These are phyloP conservation scores for Vanessa tameamea DNA, from an alignment of 1,140 invertebrate genomes.

Conservation along the genomic window DNA sequence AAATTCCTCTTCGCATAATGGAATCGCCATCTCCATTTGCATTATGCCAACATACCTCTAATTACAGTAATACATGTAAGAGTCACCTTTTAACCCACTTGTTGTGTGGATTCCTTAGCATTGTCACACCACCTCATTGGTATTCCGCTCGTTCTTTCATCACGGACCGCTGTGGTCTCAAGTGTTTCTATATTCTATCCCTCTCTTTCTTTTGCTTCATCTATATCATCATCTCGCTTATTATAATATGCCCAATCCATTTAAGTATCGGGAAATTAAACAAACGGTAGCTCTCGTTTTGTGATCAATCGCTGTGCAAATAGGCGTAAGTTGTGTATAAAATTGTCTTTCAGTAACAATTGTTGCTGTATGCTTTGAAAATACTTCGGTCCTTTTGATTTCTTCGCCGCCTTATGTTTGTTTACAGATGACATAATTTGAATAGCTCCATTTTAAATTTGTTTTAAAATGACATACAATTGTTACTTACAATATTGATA, in stretches of 20 bases:
- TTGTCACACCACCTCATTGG: slow-evolving; percentile 69
- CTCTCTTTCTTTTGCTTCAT: slow-evolving; percentile 42
- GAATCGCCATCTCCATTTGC: slow-evolving; percentile 54
- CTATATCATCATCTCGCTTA: slow-evolving; percentile 49
- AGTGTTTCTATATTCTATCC: slow-evolving; percentile 63
- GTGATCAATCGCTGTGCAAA: slow-evolving; percentile 62
- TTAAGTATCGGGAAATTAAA: slow-evolving; percentile 52
- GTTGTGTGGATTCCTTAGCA: slow-evolving; percentile 65
- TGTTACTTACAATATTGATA: slow-evolving; percentile 17
- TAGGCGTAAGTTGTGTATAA: slow-evolving; percentile 46
- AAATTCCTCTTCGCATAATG: slow-evolving; percentile 44
- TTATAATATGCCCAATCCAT: slow-evolving; percentile 61
- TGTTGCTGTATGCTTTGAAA: slow-evolving; percentile 52
- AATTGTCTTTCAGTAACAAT: slow-evolving; percentile 49
- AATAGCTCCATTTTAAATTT: slow-evolving; percentile 28
- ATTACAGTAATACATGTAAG: slow-evolving; percentile 68
- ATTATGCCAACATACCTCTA: slow-evolving; percentile 63
- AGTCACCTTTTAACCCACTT: slow-evolving; percentile 78
- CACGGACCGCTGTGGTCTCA: slow-evolving; percentile 68
- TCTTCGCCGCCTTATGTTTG: slow-evolving; percentile 45
- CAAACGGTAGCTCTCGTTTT: slow-evolving; percentile 53
- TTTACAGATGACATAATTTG: slow-evolving; percentile 45
- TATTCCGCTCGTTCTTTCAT: slow-evolving; percentile 69
- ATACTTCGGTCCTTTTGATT: slow-evolving; percentile 63
- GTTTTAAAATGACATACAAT: not conserved